Evolutionary conservation across 2,888 invertebrate species (phyloP).

Genomic region (Acanthosepion lycidas): DNA sequence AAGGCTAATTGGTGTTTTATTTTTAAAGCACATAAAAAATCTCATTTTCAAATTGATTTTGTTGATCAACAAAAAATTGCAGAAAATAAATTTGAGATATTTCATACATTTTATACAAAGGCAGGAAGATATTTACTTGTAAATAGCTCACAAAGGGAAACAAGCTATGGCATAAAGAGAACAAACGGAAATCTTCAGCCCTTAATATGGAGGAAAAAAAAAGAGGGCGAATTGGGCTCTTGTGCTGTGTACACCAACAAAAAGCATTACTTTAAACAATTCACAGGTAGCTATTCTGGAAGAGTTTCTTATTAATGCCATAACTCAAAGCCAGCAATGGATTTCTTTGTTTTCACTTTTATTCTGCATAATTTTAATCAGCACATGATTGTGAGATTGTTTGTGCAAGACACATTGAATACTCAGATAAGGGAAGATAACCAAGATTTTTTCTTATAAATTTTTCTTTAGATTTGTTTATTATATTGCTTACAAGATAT

Average conservation of each 20-base stretch:
- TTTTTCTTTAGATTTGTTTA: slow-evolving; percentile 2
- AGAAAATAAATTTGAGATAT: slow-evolving; percentile 6
- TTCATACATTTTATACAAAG: neutral
- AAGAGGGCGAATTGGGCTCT: neutral
- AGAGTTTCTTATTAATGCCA: neutral
- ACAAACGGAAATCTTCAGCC: slow-evolving; percentile 2
- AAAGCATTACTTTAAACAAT: slow-evolving; percentile 1
- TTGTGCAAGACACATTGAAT: slow-evolving; percentile 21
- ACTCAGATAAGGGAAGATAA: slow-evolving; percentile 14
- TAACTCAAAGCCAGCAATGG: slow-evolving; percentile 1
- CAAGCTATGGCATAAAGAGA: neutral
- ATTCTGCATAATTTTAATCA: neutral
- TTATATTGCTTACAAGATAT: slow-evolving; percentile 13
- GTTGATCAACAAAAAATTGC: neutral
- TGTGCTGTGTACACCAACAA: neutral
- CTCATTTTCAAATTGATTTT: neutral
- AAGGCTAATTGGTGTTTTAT: slow-evolving; percentile 9
- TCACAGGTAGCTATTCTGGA: slow-evolving; percentile 15
- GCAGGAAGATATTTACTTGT: neutral
- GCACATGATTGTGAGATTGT: neutral
- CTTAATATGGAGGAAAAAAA: neutral
- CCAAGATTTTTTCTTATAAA: neutral
- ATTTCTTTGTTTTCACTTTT: neutral
- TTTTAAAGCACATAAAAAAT: slow-evolving; percentile 23
- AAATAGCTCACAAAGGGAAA: neutral